Conservation (phyloP, 1,140 invertebrate genomes). For the Drosophila novamexicana region DNA sequence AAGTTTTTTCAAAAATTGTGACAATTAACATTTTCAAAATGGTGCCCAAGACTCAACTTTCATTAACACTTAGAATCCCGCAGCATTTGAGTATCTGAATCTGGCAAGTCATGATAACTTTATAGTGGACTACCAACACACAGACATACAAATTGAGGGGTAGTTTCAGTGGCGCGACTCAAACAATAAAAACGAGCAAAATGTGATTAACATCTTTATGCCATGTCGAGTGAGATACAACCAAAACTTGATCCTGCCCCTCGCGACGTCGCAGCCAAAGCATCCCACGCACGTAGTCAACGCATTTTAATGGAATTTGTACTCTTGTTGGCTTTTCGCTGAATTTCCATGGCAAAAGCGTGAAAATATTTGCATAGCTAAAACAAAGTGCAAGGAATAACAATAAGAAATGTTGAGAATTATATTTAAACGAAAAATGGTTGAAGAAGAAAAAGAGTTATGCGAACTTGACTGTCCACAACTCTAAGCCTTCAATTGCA, state of each 20-base stretch:
- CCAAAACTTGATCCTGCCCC: constrained; percentile 11
- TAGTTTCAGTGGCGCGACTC: constrained; percentile 2
- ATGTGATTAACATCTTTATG: constrained; percentile 17
- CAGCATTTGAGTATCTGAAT: not conserved
- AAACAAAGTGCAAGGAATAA: constrained; percentile 50
- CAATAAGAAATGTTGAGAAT: constrained; percentile 53
- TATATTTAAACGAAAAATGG: constrained; percentile 35
- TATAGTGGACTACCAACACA: constrained; percentile 7
- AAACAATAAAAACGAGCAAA: constrained; percentile 10
- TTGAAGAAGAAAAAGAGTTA: not conserved
- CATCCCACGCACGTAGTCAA: constrained; percentile 6
- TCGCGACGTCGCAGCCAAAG: not conserved
- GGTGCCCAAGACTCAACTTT: constrained; percentile 7
- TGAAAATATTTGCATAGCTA: constrained; percentile 64
- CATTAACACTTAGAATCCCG: constrained; percentile 8
- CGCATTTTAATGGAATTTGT: constrained; percentile 36
- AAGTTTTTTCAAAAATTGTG: not conserved
- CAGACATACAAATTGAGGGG: constrained; percentile 17
- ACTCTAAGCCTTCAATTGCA: constrained; percentile 35
- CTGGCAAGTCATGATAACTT: constrained; percentile 14
- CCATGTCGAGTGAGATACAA: constrained; percentile 26
- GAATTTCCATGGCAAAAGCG: constrained; percentile 53
- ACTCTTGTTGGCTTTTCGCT: constrained; percentile 23
- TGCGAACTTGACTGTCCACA: constrained; percentile 10
- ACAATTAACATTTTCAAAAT: not conserved